Evolutionary conservation across 2,797 vertebrate species (phyloP).

Genomic region (Cetoscarus ocellatus): DNA sequence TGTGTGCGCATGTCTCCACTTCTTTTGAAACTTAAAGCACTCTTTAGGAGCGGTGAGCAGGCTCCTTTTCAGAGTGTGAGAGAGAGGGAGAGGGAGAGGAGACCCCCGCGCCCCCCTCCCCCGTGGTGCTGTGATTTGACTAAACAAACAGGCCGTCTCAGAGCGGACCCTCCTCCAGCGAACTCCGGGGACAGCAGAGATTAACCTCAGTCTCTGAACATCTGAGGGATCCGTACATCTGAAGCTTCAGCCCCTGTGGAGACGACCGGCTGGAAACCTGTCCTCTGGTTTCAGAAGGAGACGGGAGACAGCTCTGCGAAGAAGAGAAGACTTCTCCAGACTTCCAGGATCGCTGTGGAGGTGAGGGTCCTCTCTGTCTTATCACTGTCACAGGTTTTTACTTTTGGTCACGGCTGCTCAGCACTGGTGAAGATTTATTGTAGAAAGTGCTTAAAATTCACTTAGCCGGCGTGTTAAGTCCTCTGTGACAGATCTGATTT

Average conservation of each 20-base stretch:
- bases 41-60: constrained; percentile 51
- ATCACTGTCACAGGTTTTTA: constrained; percentile 28
- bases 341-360: constrained; percentile 66
- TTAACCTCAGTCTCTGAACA: constrained; percentile 80
- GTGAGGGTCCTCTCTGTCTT: constrained; percentile 67
- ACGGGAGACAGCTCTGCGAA: constrained; percentile 32
- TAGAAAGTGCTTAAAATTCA: constrained; percentile 32
- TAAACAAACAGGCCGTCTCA: constrained; percentile 82
- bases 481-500: constrained; percentile 41
- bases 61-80: constrained; percentile 60
- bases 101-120: constrained; percentile 20
- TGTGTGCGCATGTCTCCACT: constrained; percentile 39
- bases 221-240: constrained; percentile 79
- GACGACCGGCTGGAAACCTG: constrained; percentile 58
- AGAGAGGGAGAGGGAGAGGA: constrained; percentile 58
- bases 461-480: constrained; percentile 15
- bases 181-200: constrained; percentile 75
- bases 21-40: constrained; percentile 55
- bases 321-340: constrained; percentile 44
- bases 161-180: constrained; percentile 67
- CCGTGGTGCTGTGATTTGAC: constrained; percentile 80
- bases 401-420: constrained; percentile 41
- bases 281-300: constrained; percentile 59
- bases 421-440: constrained; percentile 29
- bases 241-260: constrained; percentile 63